Evolutionary conservation across 2,113 vertebrate species (phyloP).

Genomic region (Sigmodon hispidus): DNA sequence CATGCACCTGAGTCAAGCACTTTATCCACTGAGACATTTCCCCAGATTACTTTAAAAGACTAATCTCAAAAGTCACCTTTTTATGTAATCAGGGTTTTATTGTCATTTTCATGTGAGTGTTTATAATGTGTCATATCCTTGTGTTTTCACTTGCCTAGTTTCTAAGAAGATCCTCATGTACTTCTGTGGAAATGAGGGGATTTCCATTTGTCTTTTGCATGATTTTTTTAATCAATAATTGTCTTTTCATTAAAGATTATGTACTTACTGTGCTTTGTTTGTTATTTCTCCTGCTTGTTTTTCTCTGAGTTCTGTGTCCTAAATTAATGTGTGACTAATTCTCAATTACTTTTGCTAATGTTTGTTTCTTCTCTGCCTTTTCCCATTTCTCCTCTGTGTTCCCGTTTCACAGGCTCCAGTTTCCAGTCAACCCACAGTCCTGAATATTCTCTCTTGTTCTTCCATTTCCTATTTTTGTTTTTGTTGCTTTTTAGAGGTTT

Average conservation of each 20-base stretch:
- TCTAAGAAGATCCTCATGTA: neutral
- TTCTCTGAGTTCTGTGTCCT: neutral
- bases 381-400: neutral
- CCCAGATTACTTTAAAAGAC: neutral
- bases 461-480: neutral
- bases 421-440: neutral
- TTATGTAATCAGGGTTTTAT: neutral
- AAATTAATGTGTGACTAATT: neutral
- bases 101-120: neutral
- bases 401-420: neutral
- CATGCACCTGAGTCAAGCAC: neutral
- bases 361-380: neutral
- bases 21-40: neutral
- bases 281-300: neutral
- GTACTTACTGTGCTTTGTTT: neutral
- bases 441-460: neutral
- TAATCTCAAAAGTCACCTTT: neutral
- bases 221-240: neutral
- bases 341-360: neutral
- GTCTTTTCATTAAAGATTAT: neutral
- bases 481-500: neutral
- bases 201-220: neutral
- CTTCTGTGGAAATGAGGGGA: neutral
- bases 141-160: neutral
- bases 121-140: neutral